Base-by-base conservation (phyloP, 2,113 vertebrate genomes). In the Rhea pennata region DNA sequence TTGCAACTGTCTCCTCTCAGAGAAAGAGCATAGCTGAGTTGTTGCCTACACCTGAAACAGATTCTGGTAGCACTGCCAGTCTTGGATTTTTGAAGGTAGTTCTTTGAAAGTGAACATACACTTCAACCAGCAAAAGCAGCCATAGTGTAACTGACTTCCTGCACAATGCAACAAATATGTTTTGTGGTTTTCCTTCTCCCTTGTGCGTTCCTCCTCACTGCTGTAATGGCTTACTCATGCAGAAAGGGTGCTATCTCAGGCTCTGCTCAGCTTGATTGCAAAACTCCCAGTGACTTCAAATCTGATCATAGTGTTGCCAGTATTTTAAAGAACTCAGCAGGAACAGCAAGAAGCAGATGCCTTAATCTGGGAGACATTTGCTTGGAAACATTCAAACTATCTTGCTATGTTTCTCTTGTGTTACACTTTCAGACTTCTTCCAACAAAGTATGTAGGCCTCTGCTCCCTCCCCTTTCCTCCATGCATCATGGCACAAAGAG, bases 331-430 rank as follows among this genome's bases (percentile, higher is more conserved):
- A 81, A 8, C 53, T 10, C 91, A 79, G 81, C 87, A 67, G 89
- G 87, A 70, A 93, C 40, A 78, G 48, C 16, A 48, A 72, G 83
- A 62, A 92, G 94, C 94, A 97, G 93, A 67, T 84, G 93, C 80
- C 70, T 93, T 46, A 1, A 73, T 24, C 86, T 65, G 31, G 42
- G 65, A 94, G 13, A 44, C 40, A 5, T 61, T 89, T 61, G 31
- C 59, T 54, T 29, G 10, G 10, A 72, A 89, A 53, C 74, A 69
- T 65, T 36, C 40, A 69, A 40, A 79, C 62, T 23, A 36, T 24
- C 85, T 74, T 46, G 86, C 78, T 65, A 10, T 26, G 56, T 61
- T 92, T 78, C 56, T 31, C n/a, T 39, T 8, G 13, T 21, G 40
- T 26, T 64, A 82, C 14, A 51, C 70, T 46, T 84, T 54, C 65